A percentile compares a stretch with the other conserved stretches of the same genome.
Evolutionary conservation across 2,797 vertebrate species (phyloP).

Genomic region (Siniperca obscura): DNA sequence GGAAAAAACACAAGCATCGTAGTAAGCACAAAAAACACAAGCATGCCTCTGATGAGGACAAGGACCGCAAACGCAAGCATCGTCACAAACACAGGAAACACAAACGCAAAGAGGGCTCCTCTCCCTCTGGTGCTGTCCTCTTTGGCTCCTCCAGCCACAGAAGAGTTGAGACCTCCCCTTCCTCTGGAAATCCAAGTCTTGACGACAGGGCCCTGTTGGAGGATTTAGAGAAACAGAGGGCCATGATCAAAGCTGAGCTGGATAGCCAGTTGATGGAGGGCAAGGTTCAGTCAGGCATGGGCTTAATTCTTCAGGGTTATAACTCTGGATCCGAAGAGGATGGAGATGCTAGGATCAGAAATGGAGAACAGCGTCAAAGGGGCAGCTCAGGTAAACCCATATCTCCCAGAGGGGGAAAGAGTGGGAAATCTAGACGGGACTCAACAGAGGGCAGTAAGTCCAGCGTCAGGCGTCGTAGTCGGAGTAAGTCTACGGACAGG

Average conservation of each 20-base stretch:
- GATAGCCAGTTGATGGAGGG: conserved; percentile 97
- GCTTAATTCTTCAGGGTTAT: conserved; percentile 97
- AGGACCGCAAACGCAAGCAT: conserved; percentile 96
- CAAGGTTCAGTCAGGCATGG: conserved; percentile 96
- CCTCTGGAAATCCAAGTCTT: conserved; percentile 88
- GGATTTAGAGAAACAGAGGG: conserved; percentile 98
- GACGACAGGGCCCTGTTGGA: conserved; percentile 95
- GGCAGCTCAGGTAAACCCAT: conserved; percentile 75
- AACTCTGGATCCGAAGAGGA: conserved; percentile 98
- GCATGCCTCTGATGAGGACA: conserved; percentile 94
- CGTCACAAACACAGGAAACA: conserved; percentile 99
- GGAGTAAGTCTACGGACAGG: conserved; percentile 91
- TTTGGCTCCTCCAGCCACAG: conserved; percentile 67
- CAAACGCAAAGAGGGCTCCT: conserved; percentile 93
- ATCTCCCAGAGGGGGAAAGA: conserved; percentile 81
- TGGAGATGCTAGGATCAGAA: conserved; percentile 90
- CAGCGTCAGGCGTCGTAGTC: conserved; percentile 89
- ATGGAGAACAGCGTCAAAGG: conserved; percentile 91
- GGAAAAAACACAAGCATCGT: conserved; percentile 99
- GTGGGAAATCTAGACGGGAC: conserved; percentile 90
- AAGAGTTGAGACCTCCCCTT: conserved; percentile 79
- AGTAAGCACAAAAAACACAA: conserved; percentile 99
- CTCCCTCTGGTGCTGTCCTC: conserved; percentile 67
- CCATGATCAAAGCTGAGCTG: conserved; percentile 98
- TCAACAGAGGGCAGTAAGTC: conserved; percentile 89